phyloP scores from a whole-genome alignment of 2,797 vertebrate genomes.

The Anas bernieri region DNA sequence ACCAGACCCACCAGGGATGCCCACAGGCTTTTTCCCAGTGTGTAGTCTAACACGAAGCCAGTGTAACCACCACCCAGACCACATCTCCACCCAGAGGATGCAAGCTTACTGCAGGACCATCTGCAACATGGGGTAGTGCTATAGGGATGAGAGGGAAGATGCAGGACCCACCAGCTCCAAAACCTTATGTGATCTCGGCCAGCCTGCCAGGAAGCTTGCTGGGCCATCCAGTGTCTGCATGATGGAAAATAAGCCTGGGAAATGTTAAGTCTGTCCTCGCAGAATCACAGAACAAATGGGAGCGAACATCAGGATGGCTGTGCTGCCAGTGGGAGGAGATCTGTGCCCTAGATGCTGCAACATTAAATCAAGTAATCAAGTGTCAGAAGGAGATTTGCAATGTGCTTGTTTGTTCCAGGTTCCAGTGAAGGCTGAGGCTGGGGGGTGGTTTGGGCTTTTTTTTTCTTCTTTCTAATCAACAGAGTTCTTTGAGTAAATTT shows the following conservation, averaged over 20 bases:
- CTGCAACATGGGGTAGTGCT: rapidly evolving
- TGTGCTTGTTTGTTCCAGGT: not conserved
- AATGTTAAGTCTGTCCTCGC: not conserved
- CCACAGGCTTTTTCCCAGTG: not conserved
- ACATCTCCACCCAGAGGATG: not conserved
- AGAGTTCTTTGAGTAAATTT: not conserved
- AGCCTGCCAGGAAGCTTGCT: not conserved
- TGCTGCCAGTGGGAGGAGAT: not conserved
- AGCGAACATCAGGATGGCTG: not conserved
- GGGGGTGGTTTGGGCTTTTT: not conserved
- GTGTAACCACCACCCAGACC: not conserved
- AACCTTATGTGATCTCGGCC: rapidly evolving
- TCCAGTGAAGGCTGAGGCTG: not conserved
- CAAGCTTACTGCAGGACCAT: rapidly evolving
- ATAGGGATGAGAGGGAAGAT: not conserved
- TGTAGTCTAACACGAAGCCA: not conserved
- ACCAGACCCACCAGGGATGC: not conserved
- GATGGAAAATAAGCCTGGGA: not conserved
- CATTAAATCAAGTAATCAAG: rapidly evolving
- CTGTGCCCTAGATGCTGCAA: not conserved
- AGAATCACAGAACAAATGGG: not conserved
- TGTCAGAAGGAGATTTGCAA: not conserved
- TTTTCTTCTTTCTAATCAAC: not conserved
- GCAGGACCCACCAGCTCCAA: not conserved
- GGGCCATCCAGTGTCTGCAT: not conserved